These are phyloP conservation scores for Epicauta chinensis DNA, from an alignment of 1,140 invertebrate species.

Conservation along the genomic window DNA sequence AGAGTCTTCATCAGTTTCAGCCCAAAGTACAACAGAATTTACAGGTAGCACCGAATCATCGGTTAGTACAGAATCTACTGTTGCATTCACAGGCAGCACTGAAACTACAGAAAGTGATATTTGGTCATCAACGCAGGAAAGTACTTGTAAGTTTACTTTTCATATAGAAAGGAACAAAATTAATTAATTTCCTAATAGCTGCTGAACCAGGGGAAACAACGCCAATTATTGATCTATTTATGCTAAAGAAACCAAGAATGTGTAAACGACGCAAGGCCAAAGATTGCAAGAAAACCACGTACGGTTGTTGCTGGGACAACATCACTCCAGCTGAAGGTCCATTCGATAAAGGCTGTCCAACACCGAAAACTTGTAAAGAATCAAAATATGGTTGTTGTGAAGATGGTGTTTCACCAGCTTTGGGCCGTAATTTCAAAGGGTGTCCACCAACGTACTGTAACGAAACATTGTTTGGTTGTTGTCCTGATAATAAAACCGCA, in stretches of 20 bases:
- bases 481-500: slow-evolving; percentile 69
- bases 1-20: slow-evolving; percentile 6
- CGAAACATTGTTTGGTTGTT: slow-evolving; percentile 78
- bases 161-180: slow-evolving; percentile 19
- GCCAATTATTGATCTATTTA: slow-evolving; percentile 46
- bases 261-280: slow-evolving; percentile 57
- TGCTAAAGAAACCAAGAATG: slow-evolving; percentile 47
- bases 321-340: slow-evolving; percentile 76
- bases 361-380: slow-evolving; percentile 68
- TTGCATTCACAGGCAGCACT: background rate
- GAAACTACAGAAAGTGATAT: slow-evolving; percentile 38
- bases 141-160: slow-evolving; percentile 9
- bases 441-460: slow-evolving; percentile 71
- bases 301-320: slow-evolving; percentile 87
- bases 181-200: slow-evolving; percentile 10
- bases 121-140: slow-evolving; percentile 36
- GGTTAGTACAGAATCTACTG: slow-evolving; percentile 7
- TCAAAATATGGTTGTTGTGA: slow-evolving; percentile 83
- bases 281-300: slow-evolving; percentile 63
- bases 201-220: slow-evolving; percentile 34
- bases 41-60: slow-evolving; percentile 16
- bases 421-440: slow-evolving; percentile 62
- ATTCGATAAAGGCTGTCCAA: slow-evolving; percentile 74
- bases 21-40: slow-evolving; percentile 23
- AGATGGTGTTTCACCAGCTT: slow-evolving; percentile 78